phyloP scores from a whole-genome alignment of 2,113 vertebrate genomes.

The Taxidea taxus region DNA sequence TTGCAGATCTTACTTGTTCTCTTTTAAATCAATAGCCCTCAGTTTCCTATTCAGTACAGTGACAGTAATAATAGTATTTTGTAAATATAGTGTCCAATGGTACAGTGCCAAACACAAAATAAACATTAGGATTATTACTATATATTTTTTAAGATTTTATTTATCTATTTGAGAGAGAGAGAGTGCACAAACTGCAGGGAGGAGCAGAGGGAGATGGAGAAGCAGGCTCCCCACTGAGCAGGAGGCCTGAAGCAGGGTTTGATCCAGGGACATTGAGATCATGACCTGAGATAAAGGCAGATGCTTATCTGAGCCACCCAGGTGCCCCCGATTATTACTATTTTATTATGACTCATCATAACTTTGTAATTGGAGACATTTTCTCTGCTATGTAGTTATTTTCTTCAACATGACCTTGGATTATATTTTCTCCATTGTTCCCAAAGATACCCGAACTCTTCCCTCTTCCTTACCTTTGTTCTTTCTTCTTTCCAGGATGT shows the following conservation, averaged over 20 bases:
- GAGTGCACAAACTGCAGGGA: too few species aligned
- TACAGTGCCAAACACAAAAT: neutral
- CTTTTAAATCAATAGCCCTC: neutral
- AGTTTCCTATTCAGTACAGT: neutral
- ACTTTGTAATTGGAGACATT: neutral
- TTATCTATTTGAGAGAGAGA: neutral
- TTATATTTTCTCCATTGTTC: neutral
- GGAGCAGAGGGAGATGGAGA: too few species aligned
- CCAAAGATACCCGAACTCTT: neutral
- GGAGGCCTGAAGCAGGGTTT: too few species aligned
- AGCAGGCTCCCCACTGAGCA: too few species aligned
- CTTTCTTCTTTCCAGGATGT: neutral
- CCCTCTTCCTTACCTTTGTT: neutral
- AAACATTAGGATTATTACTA: neutral
- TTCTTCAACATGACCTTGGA: neutral
- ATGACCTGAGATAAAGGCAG: too few species aligned
- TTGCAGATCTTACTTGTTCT: neutral
- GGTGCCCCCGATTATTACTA: neutral
- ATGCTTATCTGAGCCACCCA: too few species aligned
- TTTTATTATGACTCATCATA: neutral
- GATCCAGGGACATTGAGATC: too few species aligned
- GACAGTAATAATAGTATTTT: neutral
- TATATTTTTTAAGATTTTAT: neutral
- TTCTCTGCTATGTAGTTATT: neutral
- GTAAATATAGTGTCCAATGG: neutral